phyloP scores from a whole-genome alignment of 2,113 vertebrate species.

The Dolichotis patagonum region DNA sequence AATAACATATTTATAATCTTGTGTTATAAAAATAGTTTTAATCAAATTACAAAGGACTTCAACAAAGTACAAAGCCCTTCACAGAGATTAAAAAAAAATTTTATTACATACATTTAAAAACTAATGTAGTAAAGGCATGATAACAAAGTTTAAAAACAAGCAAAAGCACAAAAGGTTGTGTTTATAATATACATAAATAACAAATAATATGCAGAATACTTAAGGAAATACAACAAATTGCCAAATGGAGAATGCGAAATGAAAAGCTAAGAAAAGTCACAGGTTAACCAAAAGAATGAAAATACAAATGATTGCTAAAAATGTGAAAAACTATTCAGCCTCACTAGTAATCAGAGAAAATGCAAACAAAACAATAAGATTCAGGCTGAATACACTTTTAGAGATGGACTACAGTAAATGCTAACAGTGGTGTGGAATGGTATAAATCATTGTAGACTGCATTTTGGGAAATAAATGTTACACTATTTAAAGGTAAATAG shows the following conservation, averaged over 20 bases:
- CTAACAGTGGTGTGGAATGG: neutral
- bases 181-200: neutral
- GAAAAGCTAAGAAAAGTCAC: neutral
- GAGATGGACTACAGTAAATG: neutral
- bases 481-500: neutral
- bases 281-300: neutral
- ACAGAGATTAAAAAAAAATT: neutral
- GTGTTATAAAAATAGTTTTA: neutral
- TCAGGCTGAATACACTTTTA: neutral
- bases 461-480: neutral
- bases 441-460: neutral
- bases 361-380: neutral
- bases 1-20: neutral
- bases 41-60: neutral
- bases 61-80: neutral
- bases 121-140: neutral
- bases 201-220: neutral
- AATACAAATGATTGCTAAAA: neutral
- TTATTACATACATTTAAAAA: neutral
- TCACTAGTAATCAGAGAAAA: neutral
- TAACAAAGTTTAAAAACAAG: neutral
- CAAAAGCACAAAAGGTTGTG: neutral
- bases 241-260: neutral
- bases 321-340: neutral
- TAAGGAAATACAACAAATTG: neutral